Percentiles rank a stretch among this genome's conserved stretches.
Conservation (phyloP, 2,888 invertebrate genomes). For the Parnassius smintheus region DNA sequence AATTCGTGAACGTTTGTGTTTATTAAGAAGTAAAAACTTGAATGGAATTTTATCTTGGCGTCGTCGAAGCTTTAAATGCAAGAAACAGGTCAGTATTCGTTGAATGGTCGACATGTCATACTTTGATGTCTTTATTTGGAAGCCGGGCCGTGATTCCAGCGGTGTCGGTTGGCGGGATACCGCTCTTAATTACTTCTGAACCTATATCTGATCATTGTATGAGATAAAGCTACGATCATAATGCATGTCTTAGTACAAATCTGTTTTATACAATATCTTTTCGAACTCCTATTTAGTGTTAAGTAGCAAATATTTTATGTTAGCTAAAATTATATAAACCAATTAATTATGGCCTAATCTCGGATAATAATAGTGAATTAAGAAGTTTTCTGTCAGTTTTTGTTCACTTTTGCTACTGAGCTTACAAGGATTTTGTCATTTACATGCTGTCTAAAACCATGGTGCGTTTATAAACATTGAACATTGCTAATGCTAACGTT, state of each 20-base stretch:
- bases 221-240: slow-evolving; percentile 9
- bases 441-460: no score
- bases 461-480: no score
- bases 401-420: no score
- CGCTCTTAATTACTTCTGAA: slow-evolving; percentile 33
- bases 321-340: no score
- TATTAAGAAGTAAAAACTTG: slow-evolving; percentile 55
- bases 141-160: slow-evolving; percentile 53
- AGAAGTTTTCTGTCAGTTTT: no score
- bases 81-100: slow-evolving; percentile 61
- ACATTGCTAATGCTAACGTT: no score
- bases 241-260: neutral
- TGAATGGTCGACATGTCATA: slow-evolving; percentile 52
- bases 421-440: no score
- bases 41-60: slow-evolving; percentile 50
- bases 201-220: slow-evolving; percentile 10
- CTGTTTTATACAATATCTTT: no score
- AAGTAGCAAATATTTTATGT: no score
- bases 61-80: slow-evolving; percentile 43
- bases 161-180: slow-evolving; percentile 58
- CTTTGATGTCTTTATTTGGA: slow-evolving; percentile 70
- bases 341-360: no score
- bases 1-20: slow-evolving; percentile 54
- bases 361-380: no score
- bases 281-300: no score